Evolutionary conservation across 2,113 vertebrate genomes (phyloP).

Genomic region (Nanger granti): DNA sequence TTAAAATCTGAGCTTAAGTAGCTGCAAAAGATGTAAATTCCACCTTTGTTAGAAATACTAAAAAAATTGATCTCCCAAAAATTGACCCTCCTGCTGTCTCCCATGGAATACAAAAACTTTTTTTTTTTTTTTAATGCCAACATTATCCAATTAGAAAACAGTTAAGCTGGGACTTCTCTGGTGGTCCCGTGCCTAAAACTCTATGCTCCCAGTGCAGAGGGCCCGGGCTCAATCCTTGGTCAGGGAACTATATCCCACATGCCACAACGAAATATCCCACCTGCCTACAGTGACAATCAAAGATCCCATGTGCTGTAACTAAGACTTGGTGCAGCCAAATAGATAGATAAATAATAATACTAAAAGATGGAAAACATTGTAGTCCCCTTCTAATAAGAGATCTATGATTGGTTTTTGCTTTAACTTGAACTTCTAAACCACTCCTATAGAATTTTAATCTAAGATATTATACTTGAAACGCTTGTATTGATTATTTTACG

Average conservation of each 20-base stretch:
- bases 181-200: not conserved
- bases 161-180: not conserved
- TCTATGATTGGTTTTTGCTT: not conserved
- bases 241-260: not conserved
- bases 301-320: not conserved
- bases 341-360: not conserved
- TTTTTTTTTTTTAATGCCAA: not conserved
- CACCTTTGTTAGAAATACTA: not conserved
- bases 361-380: not conserved
- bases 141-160: not conserved
- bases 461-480: not conserved
- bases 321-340: not conserved
- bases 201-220: not conserved
- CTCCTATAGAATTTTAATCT: not conserved
- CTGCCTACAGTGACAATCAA: not conserved
- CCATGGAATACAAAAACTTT: not conserved
- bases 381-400: not conserved
- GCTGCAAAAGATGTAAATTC: not conserved
- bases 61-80: not conserved
- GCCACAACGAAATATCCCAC: not conserved
- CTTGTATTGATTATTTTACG: not conserved
- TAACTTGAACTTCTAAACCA: not conserved
- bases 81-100: not conserved
- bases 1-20: not conserved
- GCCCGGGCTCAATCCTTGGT: not conserved